Evolutionary conservation across 1,140 invertebrate genomes (phyloP).

Genomic region (Zelostemma sp.): DNA sequence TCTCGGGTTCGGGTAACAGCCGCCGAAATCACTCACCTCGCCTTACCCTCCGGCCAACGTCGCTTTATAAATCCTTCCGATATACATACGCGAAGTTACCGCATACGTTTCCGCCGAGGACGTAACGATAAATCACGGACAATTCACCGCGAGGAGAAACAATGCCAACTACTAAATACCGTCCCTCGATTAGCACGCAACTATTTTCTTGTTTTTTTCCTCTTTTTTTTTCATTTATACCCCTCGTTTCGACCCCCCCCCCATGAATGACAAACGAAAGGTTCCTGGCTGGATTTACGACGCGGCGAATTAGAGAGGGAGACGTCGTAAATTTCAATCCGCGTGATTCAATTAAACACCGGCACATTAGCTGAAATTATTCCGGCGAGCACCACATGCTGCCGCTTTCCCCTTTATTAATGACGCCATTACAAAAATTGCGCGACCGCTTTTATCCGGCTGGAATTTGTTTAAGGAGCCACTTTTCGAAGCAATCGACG

Average conservation of each 20-base stretch:
- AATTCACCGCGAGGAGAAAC: slow-evolving; percentile 33
- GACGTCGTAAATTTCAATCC: not conserved
- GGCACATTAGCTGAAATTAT: not conserved
- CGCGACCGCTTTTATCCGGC: too few species aligned
- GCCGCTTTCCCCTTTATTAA: not conserved
- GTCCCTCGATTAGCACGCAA: not conserved
- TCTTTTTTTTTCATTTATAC: not conserved
- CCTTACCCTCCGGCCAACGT: slow-evolving; percentile 37
- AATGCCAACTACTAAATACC: slow-evolving; percentile 34
- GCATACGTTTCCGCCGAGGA: slow-evolving; percentile 37
- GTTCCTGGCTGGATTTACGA: too few species aligned
- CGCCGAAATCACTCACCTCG: slow-evolving; percentile 56
- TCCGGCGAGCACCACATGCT: not conserved
- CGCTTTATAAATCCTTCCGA: slow-evolving; percentile 53
- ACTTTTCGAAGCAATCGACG: too few species aligned
- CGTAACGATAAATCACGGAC: slow-evolving; percentile 44
- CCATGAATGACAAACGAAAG: not conserved
- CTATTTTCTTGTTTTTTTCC: not conserved
- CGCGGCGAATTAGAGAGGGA: too few species aligned
- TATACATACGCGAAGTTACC: slow-evolving; percentile 44
- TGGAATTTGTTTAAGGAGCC: too few species aligned
- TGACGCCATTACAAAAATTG: too few species aligned
- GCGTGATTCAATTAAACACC: not conserved
- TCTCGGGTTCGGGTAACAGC: slow-evolving; percentile 52
- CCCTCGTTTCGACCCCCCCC: too few species aligned